Conservation (phyloP, 1,140 invertebrate genomes). For the Drosophila bipectinata region DNA sequence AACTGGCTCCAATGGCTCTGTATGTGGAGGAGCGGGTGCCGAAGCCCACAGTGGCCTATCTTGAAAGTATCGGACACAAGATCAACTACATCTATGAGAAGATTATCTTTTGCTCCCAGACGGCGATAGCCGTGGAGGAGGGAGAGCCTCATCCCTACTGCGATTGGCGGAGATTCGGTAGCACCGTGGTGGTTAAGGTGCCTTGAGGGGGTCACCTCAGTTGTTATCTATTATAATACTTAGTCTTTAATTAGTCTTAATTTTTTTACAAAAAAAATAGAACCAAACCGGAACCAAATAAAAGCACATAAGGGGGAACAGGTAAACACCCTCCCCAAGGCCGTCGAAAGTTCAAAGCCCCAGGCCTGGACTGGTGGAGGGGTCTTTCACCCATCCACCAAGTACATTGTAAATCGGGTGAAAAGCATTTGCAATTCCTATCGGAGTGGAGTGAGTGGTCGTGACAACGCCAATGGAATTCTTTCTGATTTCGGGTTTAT, state of each 20-base stretch:
- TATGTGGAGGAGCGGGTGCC: constrained; percentile 77
- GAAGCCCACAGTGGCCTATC: constrained; percentile 67
- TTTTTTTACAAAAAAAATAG: not conserved
- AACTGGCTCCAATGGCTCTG: constrained; percentile 93
- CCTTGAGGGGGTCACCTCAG: too few relatives aligned
- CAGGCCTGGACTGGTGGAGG: not conserved
- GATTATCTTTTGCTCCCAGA: constrained; percentile 84
- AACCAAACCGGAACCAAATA: not conserved
- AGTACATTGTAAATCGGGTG: not conserved
- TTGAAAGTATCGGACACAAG: constrained; percentile 83
- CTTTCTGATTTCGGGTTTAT: not conserved
- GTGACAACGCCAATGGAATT: not conserved
- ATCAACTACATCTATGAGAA: constrained; percentile 83
- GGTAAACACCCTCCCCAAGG: not conserved
- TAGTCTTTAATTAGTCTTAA: too few relatives aligned
- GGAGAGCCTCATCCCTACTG: constrained; percentile 78
- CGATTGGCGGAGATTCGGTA: constrained; percentile 84
- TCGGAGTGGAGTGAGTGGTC: not conserved
- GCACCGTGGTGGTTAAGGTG: constrained; percentile 83
- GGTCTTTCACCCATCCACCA: not conserved
- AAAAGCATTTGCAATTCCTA: constrained; percentile 7
- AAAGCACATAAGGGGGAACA: not conserved
- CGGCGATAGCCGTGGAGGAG: constrained; percentile 83
- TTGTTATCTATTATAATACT: too few relatives aligned
- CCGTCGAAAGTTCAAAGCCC: not conserved